These are phyloP conservation scores for Lasiurus borealis DNA, from an alignment of 2,113 vertebrate genomes.

Conservation along the genomic window DNA sequence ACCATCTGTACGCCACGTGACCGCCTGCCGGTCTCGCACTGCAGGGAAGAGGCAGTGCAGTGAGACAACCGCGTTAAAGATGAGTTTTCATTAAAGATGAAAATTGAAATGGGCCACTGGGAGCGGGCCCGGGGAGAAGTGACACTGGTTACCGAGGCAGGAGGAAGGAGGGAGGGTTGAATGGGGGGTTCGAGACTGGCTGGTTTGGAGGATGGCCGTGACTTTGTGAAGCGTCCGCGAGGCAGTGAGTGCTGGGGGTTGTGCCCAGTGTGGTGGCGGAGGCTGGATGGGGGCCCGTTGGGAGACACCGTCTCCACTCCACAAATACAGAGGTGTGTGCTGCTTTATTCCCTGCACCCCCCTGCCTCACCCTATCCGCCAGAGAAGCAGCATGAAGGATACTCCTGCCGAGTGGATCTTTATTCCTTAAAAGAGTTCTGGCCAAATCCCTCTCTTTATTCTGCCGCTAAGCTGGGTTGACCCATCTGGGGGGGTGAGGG, in stretches of 20 bases:
- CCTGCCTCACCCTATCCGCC: background rate
- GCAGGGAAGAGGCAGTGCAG: background rate
- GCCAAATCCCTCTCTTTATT: background rate
- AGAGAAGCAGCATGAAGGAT: background rate
- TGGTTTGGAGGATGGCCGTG: background rate
- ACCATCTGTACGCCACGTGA: background rate
- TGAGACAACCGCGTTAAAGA: conserved; percentile 54
- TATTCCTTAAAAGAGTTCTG: background rate
- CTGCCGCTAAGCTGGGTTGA: background rate
- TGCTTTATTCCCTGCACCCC: background rate
- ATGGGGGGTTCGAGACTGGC: no score
- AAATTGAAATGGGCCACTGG: conserved; percentile 60
- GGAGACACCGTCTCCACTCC: background rate
- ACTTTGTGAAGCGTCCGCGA: background rate
- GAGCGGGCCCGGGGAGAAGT: conserved; percentile 22
- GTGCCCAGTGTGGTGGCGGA: background rate
- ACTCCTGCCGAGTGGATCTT: background rate
- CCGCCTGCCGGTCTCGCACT: background rate
- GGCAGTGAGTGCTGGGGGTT: no score
- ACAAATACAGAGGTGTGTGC: background rate
- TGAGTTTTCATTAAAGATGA: conserved; percentile 47
- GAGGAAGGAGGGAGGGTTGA: background rate
- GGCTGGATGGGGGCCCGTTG: background rate
- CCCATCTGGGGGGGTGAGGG: accelerated
- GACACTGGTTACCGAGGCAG: background rate